Percentiles rank a stretch among this genome's conserved stretches.
These are phyloP conservation scores for Harlomillsia oculata DNA, from an alignment of 1,140 invertebrate genomes.

Conservation along the genomic window DNA sequence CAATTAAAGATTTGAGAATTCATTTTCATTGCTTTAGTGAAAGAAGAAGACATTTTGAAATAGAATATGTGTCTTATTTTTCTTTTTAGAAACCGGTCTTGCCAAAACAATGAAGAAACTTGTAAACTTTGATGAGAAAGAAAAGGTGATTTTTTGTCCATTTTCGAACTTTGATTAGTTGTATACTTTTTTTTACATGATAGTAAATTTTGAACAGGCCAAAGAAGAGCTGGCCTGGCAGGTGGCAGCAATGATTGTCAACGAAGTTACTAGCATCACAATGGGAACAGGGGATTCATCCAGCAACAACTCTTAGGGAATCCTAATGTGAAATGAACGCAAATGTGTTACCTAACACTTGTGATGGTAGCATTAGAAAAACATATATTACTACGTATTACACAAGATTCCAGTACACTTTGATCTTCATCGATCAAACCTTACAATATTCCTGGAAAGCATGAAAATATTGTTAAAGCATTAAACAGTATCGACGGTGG, in stretches of 20 bases:
- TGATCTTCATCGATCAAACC: too few species aligned
- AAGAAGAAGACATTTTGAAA: not conserved
- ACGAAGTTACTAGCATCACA: constrained; percentile 78
- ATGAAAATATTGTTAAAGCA: too few species aligned
- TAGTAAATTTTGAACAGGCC: too few species aligned
- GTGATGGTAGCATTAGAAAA: too few species aligned
- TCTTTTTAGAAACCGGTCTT: constrained; percentile 47
- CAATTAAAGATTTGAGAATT: not conserved
- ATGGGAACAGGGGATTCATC: constrained; percentile 42
- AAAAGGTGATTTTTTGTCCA: constrained; percentile 47
- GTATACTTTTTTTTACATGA: constrained; percentile 13
- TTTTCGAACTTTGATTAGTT: constrained; percentile 11
- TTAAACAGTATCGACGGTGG: too few species aligned
- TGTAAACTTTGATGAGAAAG: constrained; percentile 61
- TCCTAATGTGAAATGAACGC: too few species aligned
- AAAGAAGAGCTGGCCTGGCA: constrained; percentile 91
- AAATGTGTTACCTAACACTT: too few species aligned
- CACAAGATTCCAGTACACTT: too few species aligned
- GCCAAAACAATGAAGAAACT: constrained; percentile 63
- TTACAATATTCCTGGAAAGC: too few species aligned
- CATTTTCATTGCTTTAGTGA: too few species aligned
- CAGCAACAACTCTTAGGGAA: too few species aligned
- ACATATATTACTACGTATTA: too few species aligned
- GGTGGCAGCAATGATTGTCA: constrained; percentile 88
- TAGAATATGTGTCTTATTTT: constrained; percentile 16